Conservation (phyloP, 2,888 invertebrate species). For the Herminia tarsipennalis region DNA sequence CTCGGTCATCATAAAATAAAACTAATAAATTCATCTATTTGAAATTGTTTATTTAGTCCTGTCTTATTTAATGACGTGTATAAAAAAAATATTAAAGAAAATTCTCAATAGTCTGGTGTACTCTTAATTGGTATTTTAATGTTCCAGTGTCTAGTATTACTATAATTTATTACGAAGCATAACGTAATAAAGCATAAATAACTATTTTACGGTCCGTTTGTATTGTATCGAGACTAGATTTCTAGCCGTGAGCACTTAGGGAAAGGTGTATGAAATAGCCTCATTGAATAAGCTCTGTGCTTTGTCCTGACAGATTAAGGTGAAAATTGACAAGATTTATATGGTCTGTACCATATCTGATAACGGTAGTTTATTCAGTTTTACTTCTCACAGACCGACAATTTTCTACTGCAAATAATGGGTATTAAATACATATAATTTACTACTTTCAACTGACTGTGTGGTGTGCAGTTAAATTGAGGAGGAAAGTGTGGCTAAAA, state of each 20-base stretch:
- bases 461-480: no score
- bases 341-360: constrained; percentile 12
- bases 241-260: constrained; percentile 52
- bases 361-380: constrained; percentile 34
- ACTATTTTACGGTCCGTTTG: constrained; percentile 43
- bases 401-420: constrained; percentile 26
- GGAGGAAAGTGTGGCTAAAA: no score
- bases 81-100: no score
- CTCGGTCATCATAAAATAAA: no score
- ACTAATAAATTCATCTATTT: no score
- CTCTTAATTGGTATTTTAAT: constrained; percentile 1
- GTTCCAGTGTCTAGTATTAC: constrained; percentile 1
- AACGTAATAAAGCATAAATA: constrained; percentile 41
- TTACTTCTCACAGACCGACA: constrained; percentile 17
- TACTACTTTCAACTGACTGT: constrained; percentile 4
- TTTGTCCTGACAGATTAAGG: constrained; percentile 44
- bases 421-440: constrained; percentile 15
- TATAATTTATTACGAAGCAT: constrained; percentile 9
- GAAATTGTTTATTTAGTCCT: no score
- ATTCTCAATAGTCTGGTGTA: no score
- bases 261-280: constrained; percentile 55
- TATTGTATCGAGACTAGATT: constrained; percentile 47
- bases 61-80: no score
- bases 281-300: constrained; percentile 46
- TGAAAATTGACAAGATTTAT: constrained; percentile 45